Evolutionary conservation across 2,888 invertebrate genomes (phyloP).

Genomic region (Rhaphigaster nebulosa): DNA sequence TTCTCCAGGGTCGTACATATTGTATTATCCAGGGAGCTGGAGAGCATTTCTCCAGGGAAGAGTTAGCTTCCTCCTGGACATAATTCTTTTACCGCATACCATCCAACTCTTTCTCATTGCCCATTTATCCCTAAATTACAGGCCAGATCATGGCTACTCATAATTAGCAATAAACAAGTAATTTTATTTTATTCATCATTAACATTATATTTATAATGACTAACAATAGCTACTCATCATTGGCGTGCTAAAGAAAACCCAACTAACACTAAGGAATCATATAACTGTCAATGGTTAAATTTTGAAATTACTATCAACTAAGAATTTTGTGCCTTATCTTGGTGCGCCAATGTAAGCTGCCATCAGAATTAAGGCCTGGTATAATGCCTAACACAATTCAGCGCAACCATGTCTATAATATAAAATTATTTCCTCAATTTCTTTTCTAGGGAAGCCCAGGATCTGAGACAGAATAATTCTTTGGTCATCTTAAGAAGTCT

Average conservation of each 20-base stretch:
- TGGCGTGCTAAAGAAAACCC: slow-evolving; percentile 1
- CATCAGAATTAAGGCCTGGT: neutral
- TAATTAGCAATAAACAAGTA: too few relatives aligned
- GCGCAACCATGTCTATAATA: neutral
- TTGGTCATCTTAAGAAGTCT: neutral
- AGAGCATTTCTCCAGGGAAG: neutral
- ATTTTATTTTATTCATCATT: neutral
- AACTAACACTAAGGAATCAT: neutral
- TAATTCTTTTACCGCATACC: neutral
- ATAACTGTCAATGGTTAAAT: neutral
- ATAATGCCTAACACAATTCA: neutral
- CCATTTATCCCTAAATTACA: too few relatives aligned
- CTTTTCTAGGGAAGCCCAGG: slow-evolving; percentile 36
- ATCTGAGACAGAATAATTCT: neutral
- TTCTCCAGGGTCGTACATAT: neutral
- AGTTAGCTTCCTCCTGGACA: too few relatives aligned
- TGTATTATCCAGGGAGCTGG: neutral
- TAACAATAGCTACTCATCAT: neutral
- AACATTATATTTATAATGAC: neutral
- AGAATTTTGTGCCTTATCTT: neutral
- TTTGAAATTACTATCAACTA: neutral
- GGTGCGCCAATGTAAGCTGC: slow-evolving; percentile 13
- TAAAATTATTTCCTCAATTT: slow-evolving; percentile 31
- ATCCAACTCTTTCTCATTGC: neutral
- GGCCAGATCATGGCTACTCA: too few relatives aligned